Base-by-base conservation (phyloP, 2,113 vertebrate genomes). In the Plectropomus leopardus region DNA sequence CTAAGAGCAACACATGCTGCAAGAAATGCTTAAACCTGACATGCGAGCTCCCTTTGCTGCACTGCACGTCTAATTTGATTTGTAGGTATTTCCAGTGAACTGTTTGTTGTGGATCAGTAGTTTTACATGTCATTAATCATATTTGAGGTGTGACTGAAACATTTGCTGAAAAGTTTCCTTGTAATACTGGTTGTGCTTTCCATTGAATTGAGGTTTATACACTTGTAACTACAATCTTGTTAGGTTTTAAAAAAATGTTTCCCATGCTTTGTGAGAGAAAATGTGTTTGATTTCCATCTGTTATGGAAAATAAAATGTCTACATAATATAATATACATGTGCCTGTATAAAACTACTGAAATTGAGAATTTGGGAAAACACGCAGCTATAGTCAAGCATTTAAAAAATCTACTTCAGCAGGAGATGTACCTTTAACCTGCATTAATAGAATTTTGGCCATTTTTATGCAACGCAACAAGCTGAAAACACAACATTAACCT, bases 21-120 rank as follows among this genome's bases (percentile, higher is more conserved):
- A 67, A 23, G 57, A 14, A 34, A 50, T 0, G 47, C 44, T 77
- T 28, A 34, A 78, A 76, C 5, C n/a, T 28, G 5, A 82, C 11
- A 54, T 23, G 54, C 21, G 17, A 64, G 17, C 21, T 65, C 17
- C 14, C 2, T 68, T 7, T 32, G n/a, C 45, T 36, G 7, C 14
- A 21, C 6, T 13, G 4, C 30, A 21, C 1, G 14, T 9, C 66
- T n/a, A 24, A 34, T 23, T 23, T 16, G n/a, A 42, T 48, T 64
- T 2, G 0, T 3, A 26, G 21, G 19, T 17, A 26, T 28, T 51
- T 70, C 17, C 13, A 10, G 45, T n/a, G 19, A 4, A 21, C 24
- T 42, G 9, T 9, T 34, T 64, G 40, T 34, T 42, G 24, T 28
- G 8, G 36, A 74, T 50, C 2, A 66, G 24, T 44, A 48, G 23